Evolutionary conservation across 2,797 vertebrate genomes (phyloP).

Genomic region (Pteropus rufus): DNA sequence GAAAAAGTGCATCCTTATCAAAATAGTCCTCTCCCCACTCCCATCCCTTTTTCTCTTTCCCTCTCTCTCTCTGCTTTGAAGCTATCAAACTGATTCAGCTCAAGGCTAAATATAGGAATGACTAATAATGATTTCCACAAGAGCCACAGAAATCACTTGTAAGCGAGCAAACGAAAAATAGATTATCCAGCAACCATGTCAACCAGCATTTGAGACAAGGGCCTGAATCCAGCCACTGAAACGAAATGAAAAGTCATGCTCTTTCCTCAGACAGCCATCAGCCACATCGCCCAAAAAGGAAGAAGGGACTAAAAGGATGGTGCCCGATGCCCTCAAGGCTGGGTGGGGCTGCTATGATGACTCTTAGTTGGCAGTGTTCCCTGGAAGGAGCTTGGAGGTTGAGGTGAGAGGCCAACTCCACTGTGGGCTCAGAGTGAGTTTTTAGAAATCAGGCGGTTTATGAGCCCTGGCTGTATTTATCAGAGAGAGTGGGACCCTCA

Average conservation of each 20-base stretch:
- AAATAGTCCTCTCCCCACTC: conserved; percentile 30
- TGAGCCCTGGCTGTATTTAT: not conserved
- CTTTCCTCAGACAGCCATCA: conserved; percentile 53
- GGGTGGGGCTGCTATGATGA: not conserved
- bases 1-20: conserved; percentile 60
- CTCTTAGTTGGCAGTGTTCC: not conserved
- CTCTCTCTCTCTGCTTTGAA: conserved; percentile 54
- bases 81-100: conserved; percentile 74
- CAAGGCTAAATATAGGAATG: conserved; percentile 82
- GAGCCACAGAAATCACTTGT: conserved; percentile 78
- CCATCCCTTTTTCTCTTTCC: not conserved
- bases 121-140: conserved; percentile 80
- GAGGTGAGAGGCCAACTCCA: not conserved
- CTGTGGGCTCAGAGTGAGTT: not conserved
- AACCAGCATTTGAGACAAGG: conserved; percentile 66
- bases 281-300: conserved; percentile 47
- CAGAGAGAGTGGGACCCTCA: not conserved
- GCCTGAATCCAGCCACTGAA: conserved; percentile 67
- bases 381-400: not conserved
- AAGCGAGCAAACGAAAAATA: conserved; percentile 79
- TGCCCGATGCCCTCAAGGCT: accelerated
- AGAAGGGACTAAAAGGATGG: not conserved
- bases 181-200: conserved; percentile 74
- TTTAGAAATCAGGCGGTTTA: not conserved
- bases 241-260: conserved; percentile 66